phyloP scores from a whole-genome alignment of 2,888 invertebrate species.

The Pegoplata infirma region DNA sequence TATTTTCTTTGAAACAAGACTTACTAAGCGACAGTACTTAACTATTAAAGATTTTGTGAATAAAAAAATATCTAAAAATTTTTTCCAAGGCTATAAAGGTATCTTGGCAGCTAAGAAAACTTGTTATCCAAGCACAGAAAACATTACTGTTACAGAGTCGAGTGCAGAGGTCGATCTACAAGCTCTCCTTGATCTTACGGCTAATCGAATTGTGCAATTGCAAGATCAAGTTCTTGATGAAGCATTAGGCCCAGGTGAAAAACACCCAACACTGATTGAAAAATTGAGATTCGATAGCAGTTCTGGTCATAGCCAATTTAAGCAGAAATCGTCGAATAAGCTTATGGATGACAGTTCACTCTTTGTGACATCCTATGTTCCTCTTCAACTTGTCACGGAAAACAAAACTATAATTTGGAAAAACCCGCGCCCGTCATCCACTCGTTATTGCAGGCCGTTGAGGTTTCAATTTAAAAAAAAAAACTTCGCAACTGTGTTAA shows the following conservation, averaged over 20 bases:
- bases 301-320: no score
- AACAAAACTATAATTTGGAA: constrained; percentile 2
- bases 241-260: not conserved
- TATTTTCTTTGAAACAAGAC: not conserved
- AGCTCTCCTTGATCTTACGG: not conserved
- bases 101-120: not conserved
- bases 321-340: no score
- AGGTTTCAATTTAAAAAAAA: no score
- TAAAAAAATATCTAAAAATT: constrained; percentile 10
- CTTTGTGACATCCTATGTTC: no score
- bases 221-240: constrained; percentile 20
- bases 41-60: constrained; percentile 12
- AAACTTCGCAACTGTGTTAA: no score
- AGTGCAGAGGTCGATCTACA: constrained; percentile 2
- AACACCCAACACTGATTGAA: not conserved
- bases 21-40: constrained; percentile 1
- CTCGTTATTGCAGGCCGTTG: not conserved
- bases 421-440: not conserved
- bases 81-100: constrained; percentile 8
- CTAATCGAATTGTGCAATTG: not conserved
- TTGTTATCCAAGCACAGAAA: constrained; percentile 16
- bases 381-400: not conserved
- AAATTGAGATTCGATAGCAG: not conserved
- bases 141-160: constrained; percentile 9
- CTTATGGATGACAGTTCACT: no score